Conservation (phyloP, 2,888 invertebrate genomes). For the Selenia dentaria region DNA sequence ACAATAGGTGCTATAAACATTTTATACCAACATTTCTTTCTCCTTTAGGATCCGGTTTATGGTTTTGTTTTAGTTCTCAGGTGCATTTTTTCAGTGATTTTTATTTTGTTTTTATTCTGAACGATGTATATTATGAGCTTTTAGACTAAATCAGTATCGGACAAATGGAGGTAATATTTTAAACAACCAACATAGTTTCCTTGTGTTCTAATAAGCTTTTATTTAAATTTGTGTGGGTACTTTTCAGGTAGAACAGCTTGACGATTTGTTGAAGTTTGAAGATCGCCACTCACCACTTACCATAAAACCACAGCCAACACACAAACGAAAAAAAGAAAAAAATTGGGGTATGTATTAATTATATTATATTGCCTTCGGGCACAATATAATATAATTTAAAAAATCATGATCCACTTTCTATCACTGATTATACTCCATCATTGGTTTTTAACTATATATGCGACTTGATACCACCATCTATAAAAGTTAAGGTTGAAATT, state of each 20-base stretch:
- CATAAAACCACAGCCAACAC: slow-evolving; percentile 44
- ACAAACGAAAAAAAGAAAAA: slow-evolving; percentile 64
- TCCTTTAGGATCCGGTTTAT: slow-evolving; percentile 46
- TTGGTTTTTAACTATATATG: too few relatives aligned
- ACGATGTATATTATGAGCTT: slow-evolving; percentile 50
- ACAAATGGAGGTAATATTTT: slow-evolving; percentile 71
- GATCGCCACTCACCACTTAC: slow-evolving; percentile 54
- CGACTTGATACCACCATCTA: too few relatives aligned
- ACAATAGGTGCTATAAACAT: too few relatives aligned
- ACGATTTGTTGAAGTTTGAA: slow-evolving; percentile 61
- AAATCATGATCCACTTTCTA: too few relatives aligned
- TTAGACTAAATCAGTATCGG: slow-evolving; percentile 43
- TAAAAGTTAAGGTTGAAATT: too few relatives aligned
- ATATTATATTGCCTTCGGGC: too few relatives aligned
- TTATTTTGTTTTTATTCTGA: slow-evolving; percentile 47
- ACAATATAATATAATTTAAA: too few relatives aligned
- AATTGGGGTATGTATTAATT: slow-evolving; percentile 43
- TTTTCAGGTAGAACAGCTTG: slow-evolving; percentile 60
- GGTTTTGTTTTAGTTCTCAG: slow-evolving; percentile 57
- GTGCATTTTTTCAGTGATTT: slow-evolving; percentile 46
- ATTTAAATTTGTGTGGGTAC: too few relatives aligned
- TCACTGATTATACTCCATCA: too few relatives aligned
- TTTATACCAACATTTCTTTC: too few relatives aligned
- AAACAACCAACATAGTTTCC: background rate
- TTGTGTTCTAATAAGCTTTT: too few relatives aligned